phyloP scores from a whole-genome alignment of 2,113 vertebrate genomes.

The Danionella cerebrum region DNA sequence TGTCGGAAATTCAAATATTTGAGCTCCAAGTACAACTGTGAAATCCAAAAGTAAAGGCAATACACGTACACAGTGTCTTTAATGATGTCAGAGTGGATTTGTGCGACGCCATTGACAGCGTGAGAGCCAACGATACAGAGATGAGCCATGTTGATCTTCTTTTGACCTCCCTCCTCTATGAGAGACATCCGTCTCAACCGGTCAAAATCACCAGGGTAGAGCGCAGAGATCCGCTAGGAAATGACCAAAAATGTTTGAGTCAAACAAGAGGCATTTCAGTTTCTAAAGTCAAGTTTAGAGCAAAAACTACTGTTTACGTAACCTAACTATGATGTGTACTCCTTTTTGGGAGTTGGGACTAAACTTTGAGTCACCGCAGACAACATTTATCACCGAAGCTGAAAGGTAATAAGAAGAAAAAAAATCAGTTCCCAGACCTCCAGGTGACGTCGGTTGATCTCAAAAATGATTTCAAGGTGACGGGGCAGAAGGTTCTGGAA shows the following conservation, averaged over 20 bases:
- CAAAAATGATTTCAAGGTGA: constrained; percentile 81
- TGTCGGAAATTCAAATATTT: too few species aligned
- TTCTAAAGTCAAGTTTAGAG: not conserved
- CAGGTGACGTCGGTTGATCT: constrained; percentile 83
- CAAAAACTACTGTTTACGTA: not conserved
- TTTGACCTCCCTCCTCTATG: constrained; percentile 76
- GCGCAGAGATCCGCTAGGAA: constrained; percentile 63
- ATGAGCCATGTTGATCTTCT: constrained; percentile 89
- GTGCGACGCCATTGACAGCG: constrained; percentile 84
- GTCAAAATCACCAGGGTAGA: constrained; percentile 70
- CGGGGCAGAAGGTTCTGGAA: constrained; percentile 78
- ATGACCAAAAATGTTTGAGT: not conserved
- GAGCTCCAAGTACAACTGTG: too few species aligned
- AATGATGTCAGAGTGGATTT: constrained; percentile 87
- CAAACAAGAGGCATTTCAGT: not conserved
- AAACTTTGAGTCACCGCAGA: not conserved
- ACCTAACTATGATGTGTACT: not conserved
- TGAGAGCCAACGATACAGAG: constrained; percentile 84
- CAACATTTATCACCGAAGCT: not conserved
- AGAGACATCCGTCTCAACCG: constrained; percentile 83
- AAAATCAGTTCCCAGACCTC: constrained; percentile 61
- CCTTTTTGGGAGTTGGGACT: not conserved
- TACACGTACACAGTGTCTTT: constrained; percentile 75
- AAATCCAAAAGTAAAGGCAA: not conserved
- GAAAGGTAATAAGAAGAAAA: constrained; percentile 24